Conservation (phyloP, 2,113 vertebrate species). For the Drymodes brunneopygia region DNA sequence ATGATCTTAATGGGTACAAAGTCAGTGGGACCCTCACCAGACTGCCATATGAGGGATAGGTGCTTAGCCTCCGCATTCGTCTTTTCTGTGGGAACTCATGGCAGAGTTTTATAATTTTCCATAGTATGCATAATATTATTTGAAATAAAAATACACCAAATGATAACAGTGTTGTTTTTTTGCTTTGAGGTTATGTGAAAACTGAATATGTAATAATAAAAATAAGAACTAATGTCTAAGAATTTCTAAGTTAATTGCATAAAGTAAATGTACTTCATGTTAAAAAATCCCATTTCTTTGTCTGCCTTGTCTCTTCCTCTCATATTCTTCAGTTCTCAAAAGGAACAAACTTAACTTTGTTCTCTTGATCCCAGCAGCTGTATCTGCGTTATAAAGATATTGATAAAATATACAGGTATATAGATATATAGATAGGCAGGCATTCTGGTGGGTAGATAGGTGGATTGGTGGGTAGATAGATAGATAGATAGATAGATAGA, state of each 20-base stretch:
- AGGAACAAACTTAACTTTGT: background rate
- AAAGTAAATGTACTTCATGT: background rate
- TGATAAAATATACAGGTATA: background rate
- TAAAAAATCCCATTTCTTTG: background rate
- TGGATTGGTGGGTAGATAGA: background rate
- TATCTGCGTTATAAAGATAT: background rate
- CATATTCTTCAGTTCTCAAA: background rate
- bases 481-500: background rate
- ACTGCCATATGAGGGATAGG: no score
- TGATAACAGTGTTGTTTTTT: background rate
- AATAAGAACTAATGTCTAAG: background rate
- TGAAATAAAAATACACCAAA: background rate
- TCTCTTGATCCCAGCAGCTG: background rate
- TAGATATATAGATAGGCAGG: background rate
- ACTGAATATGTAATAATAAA: background rate
- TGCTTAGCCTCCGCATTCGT: rapidly evolving
- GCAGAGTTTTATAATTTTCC: background rate
- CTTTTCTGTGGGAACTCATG: background rate
- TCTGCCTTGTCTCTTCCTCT: background rate
- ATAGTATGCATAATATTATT: background rate
- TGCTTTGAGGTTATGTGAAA: background rate
- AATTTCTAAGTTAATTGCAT: background rate
- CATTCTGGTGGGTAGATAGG: no score
- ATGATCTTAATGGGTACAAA: background rate
- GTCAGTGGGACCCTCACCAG: background rate